phyloP scores from a whole-genome alignment of 1,140 invertebrate genomes.

The Cataglyphis hispanica region DNA sequence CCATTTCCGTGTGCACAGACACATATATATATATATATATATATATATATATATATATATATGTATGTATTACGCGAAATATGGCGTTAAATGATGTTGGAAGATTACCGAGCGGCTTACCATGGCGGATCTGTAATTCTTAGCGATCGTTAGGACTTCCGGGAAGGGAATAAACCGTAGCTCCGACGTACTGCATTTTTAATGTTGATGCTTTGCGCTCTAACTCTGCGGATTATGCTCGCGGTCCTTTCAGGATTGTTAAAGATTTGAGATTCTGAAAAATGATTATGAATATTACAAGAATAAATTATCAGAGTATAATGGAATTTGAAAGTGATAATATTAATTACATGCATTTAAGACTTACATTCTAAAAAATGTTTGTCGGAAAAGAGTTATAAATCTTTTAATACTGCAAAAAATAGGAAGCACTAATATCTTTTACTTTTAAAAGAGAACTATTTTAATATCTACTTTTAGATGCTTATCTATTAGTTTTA shows the following conservation, averaged over 20 bases:
- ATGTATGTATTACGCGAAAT: constrained; percentile 75
- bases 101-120: constrained; percentile 79
- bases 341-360: not conserved
- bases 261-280: not conserved
- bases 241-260: not conserved
- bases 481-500: too few species aligned
- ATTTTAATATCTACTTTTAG: too few species aligned
- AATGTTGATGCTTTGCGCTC: not conserved
- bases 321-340: not conserved
- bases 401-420: not conserved
- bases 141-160: constrained; percentile 10
- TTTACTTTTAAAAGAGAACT: not conserved
- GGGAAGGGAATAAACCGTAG: not conserved
- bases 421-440: not conserved
- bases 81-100: constrained; percentile 78
- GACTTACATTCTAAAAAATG: not conserved
- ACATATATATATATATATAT: constrained; percentile 61
- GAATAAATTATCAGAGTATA: not conserved
- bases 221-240: not conserved
- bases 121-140: constrained; percentile 74
- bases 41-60: too few species aligned
- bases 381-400: not conserved
- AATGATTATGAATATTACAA: not conserved
- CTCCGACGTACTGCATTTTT: not conserved
- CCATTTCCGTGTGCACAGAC: constrained; percentile 23